Conservation (phyloP, 1,140 invertebrate genomes). For the Trachymyrmex cornetzi region DNA sequence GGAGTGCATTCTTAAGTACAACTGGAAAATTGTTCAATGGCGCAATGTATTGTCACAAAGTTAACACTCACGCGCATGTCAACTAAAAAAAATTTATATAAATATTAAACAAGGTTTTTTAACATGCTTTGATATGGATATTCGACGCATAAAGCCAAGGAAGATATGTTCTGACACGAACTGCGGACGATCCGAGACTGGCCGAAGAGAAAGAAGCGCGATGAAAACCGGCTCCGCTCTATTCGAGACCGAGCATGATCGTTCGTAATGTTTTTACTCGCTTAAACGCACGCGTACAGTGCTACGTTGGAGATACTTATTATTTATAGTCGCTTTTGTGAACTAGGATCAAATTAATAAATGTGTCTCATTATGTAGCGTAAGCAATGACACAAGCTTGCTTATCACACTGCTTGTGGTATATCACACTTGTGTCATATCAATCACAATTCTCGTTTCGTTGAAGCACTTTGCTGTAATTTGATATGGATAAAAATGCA, state of each 20-base stretch:
- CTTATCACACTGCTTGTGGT: not conserved
- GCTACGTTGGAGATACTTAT: not conserved
- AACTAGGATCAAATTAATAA: slow-evolving; percentile 15
- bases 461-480: not conserved
- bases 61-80: not conserved
- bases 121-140: not conserved
- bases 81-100: not conserved
- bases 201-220: slow-evolving; percentile 41
- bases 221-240: slow-evolving; percentile 67
- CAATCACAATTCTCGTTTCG: not conserved
- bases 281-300: not conserved
- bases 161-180: slow-evolving; percentile 14
- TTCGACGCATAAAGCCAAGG: not conserved
- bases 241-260: slow-evolving; percentile 7
- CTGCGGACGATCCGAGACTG: slow-evolving; percentile 54
- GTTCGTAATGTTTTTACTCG: slow-evolving; percentile 43
- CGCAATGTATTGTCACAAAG: not conserved
- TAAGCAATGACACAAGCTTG: slow-evolving; percentile 9
- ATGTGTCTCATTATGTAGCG: not conserved
- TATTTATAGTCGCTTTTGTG: slow-evolving; percentile 13
- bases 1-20: not conserved
- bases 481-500: slow-evolving; percentile 16
- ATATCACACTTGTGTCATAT: not conserved
- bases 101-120: not conserved
- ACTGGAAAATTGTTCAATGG: not conserved